These are phyloP conservation scores for Galerucella calmariensis DNA, from an alignment of 2,888 invertebrate genomes.

Conservation along the genomic window DNA sequence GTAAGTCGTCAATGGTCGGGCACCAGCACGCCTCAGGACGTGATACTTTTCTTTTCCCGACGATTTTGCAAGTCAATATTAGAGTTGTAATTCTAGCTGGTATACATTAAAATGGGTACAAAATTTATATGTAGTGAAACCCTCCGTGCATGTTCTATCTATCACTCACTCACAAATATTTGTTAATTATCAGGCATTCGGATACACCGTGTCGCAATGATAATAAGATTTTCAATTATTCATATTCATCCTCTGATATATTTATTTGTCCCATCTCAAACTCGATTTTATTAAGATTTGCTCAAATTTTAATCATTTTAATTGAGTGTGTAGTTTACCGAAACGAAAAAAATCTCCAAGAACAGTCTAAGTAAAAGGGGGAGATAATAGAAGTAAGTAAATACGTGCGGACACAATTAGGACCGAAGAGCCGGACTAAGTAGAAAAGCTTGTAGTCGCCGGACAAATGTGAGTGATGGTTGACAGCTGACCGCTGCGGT, in stretches of 20 bases:
- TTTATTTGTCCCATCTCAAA: too few relatives aligned
- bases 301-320: not conserved
- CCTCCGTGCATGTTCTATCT: too few relatives aligned
- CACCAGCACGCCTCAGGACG: constrained; percentile 63
- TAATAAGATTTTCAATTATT: too few relatives aligned
- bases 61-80: constrained; percentile 65
- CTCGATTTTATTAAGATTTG: too few relatives aligned
- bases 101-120: constrained; percentile 46
- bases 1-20: constrained; percentile 63
- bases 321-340: not conserved
- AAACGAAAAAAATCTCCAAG: not conserved
- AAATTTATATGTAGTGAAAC: too few relatives aligned
- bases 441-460: constrained; percentile 67
- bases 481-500: constrained; percentile 63
- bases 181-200: too few relatives aligned
- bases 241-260: too few relatives aligned
- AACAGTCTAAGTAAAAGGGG: constrained; percentile 31
- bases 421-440: constrained; percentile 63
- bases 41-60: constrained; percentile 58
- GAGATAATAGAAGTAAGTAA: constrained; percentile 13
- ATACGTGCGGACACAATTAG: constrained; percentile 60
- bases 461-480: constrained; percentile 65
- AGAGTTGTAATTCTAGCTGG: constrained; percentile 59
- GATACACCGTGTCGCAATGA: too few relatives aligned
- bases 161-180: too few relatives aligned